These are phyloP conservation scores for Oriolus oriolus DNA, from an alignment of 2,113 vertebrate genomes.

Conservation along the genomic window DNA sequence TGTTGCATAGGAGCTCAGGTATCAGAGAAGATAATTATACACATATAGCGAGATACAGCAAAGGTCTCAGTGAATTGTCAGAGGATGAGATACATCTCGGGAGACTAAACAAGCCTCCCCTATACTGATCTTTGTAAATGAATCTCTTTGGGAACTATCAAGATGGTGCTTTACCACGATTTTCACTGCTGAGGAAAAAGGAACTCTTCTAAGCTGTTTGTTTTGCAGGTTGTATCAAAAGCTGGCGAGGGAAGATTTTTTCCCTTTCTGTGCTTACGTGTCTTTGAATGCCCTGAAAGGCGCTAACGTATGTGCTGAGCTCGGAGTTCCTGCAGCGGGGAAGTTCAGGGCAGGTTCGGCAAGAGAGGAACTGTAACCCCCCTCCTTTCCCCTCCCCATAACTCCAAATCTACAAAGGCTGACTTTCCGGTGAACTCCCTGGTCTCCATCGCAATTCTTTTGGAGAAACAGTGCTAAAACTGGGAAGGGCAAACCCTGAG, in stretches of 20 bases:
- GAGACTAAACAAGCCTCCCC: constrained; percentile 56
- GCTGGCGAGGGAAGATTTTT: constrained; percentile 22
- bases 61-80: constrained; percentile 55
- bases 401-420: constrained; percentile 17
- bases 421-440: constrained; percentile 33
- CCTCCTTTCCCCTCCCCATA: not conserved
- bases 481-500: constrained; percentile 37
- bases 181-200: constrained; percentile 45
- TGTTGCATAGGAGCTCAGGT: constrained; percentile 55
- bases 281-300: not conserved
- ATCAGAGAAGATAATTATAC: constrained; percentile 71
- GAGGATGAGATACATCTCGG: constrained; percentile 67
- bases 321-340: not conserved
- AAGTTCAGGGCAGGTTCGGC: not conserved
- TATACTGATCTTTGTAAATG: constrained; percentile 61
- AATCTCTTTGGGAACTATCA: constrained; percentile 71
- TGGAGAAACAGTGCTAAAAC: not conserved
- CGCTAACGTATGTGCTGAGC: not conserved
- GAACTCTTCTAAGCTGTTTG: constrained; percentile 20
- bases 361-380: not conserved
- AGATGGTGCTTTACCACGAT: constrained; percentile 62
- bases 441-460: not conserved
- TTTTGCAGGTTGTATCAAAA: constrained; percentile 44
- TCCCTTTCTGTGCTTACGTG: constrained; percentile 4
- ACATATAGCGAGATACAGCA: constrained; percentile 57